Evolutionary conservation across 1,140 invertebrate species (phyloP), one percentile per base, ranked within the genome.

Genomic region (Meloidogyne floridensis): DNA sequence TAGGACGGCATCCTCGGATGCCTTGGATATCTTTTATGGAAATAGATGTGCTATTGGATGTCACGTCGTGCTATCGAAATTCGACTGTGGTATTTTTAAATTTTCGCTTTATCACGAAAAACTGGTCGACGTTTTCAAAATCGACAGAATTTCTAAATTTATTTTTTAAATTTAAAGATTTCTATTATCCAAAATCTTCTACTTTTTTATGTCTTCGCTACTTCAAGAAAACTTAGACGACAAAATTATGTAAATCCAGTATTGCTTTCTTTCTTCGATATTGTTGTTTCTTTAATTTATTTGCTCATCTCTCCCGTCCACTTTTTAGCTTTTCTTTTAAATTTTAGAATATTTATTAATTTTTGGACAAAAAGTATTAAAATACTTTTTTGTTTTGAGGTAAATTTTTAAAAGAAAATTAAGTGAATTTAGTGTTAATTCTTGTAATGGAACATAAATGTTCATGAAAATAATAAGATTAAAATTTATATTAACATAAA

Each of bases 221-320:
- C 86, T 11, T 87, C 86, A 13, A 83, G 83, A 51, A 89, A 89
- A 65, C 82, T 87, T 18, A 80, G 86, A 8, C 86, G 86, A 5
- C 86, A 87, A 72, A 87, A 87, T 77, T 87, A 87, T 75, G 88
- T 87, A 42, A 87, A 87, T 80, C 86, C 86, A 6, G 86, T 87
- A 10, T 65, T 87, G 47, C 71, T 87, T 53, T 83, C 86, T 43
- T 77, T 81, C 51, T 87, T 87, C 59, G 86, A 87, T 73, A 74
- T 80, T 18, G 42, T 87, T 51, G 86, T 86, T 11, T 86, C 86
- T 9, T 20, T 81, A 10, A 76, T 86, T 72, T 86, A 86, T 71
- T 79, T 86, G 15, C 71, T 86, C 11, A 89, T 86, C 7, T 72
- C 81, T 47, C 87, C 85, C 15, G 56, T 83, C 11, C 81, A 88